Evolutionary conservation across 2,113 vertebrate species (phyloP).

Genomic region (Toxotes jaculatrix): DNA sequence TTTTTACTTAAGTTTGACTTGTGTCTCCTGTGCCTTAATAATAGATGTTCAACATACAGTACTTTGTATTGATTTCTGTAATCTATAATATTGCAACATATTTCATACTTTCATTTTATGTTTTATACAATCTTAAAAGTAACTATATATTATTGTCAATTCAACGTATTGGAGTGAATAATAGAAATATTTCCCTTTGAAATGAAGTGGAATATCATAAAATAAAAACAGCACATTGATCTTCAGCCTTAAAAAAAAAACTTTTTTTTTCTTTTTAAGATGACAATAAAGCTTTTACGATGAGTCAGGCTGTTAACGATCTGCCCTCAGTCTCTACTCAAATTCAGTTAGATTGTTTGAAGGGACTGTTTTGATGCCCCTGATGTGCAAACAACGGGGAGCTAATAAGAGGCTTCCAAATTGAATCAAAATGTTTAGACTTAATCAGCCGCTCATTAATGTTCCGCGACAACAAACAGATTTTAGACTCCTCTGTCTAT

Average conservation of each 20-base stretch:
- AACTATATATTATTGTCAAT: background rate
- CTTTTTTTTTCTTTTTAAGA: background rate
- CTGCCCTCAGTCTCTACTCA: background rate
- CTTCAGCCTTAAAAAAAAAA: background rate
- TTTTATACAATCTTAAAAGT: too few relatives aligned
- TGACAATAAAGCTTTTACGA: background rate
- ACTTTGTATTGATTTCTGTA: too few relatives aligned
- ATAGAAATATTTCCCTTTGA: background rate
- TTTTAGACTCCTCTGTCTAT: background rate
- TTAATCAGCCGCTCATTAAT: constrained; percentile 30
- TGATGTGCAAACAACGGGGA: background rate
- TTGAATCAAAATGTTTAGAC: constrained; percentile 47
- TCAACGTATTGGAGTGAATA: background rate
- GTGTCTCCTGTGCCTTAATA: too few relatives aligned
- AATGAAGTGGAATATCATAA: background rate
- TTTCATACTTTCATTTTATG: too few relatives aligned
- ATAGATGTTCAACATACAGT: too few relatives aligned
- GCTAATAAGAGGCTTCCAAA: constrained; percentile 13
- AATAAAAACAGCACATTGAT: background rate
- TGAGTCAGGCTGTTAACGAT: background rate
- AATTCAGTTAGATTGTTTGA: background rate
- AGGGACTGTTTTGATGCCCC: background rate
- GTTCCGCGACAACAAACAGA: background rate
- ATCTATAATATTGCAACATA: too few relatives aligned
- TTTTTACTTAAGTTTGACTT: too few relatives aligned